Evolutionary conservation across 92 coral and sea anemone species (phyloP), one percentile per base, ranked within the genome.

Genomic region (Umimayanthus kanabou): DNA sequence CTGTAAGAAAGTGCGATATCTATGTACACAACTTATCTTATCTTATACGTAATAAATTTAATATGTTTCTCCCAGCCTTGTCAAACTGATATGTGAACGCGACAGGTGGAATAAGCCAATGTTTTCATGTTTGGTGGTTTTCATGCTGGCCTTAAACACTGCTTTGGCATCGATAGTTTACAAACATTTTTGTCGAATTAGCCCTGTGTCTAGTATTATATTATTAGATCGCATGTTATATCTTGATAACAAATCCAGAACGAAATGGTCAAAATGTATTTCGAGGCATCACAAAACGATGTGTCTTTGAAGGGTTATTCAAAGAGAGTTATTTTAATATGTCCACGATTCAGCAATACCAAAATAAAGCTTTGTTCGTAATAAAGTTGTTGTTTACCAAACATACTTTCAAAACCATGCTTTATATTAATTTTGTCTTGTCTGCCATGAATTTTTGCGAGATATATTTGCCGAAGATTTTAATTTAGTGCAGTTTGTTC

Each of bases 381-480:
- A 79, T 57, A 50, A 79, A 79, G 39, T 25, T 39, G 26, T 29
- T 80, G 85, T 80, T 80, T 80, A 58, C 53, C 70, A 80, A 80
- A 39, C 30, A 39, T 39, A n/a, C 25, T 80, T 47, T 80, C 26
- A 64, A 80, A 65, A 61, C 53, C 26, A 42, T 61, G 53, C 30
- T 53, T 57, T 22, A 58, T 39, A 39, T 40, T 39, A 39, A 7
- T 30, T 14, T 14, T 53, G n/a, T 33, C 42, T n/a, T 30, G 26
- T 22, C 71, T 58, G 14, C 9, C 73, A 23, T 53, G 4, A 61
- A 8, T 20, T 33, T 20, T 57, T 20, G 73, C 28, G 5, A 43
- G 15, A 13, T 28, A 73, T 76, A 76, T 43, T 18, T 37, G 20
- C 22, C 47, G 26, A 50, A 14, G 67, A 80, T 25, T 29, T 14